A percentile compares a stretch with the other conserved stretches of the same genome.
Conservation (phyloP, 2,888 invertebrate species). For the Diarsia dahlii region DNA sequence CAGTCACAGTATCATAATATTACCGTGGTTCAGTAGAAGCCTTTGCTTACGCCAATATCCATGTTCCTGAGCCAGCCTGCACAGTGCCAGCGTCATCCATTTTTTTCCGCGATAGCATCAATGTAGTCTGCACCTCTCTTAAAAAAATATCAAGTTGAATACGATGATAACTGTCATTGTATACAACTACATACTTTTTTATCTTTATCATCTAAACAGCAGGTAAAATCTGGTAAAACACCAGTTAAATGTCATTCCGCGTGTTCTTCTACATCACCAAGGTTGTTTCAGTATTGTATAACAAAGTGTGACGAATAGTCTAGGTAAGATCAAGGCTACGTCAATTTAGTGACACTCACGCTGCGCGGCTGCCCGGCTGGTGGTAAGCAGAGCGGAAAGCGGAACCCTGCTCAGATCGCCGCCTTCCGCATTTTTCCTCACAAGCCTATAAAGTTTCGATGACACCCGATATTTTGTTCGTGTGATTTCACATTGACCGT, state of each 20-base stretch:
- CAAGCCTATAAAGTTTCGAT: conserved; percentile 82
- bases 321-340: conserved; percentile 72
- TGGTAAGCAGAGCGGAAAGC: conserved; percentile 81
- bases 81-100: not conserved
- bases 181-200: too few species aligned
- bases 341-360: conserved; percentile 64
- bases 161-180: too few species aligned
- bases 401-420: conserved; percentile 65
- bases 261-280: conserved; percentile 37
- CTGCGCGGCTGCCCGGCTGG: conserved; percentile 47
- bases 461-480: conserved; percentile 79
- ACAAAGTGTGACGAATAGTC: conserved; percentile 66
- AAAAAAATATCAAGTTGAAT: not conserved
- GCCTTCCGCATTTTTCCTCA: conserved; percentile 79
- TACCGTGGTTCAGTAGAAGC: not conserved
- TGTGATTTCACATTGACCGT: conserved; percentile 69
- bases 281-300: conserved; percentile 58
- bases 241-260: not conserved
- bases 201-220: not conserved
- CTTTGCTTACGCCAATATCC: not conserved
- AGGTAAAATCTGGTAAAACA: conserved; percentile 21
- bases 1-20: too few species aligned
- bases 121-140: not conserved
- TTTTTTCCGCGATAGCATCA: not conserved
- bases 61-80: not conserved